Conservation (phyloP, 2,113 vertebrate genomes). For the Conger conger region DNA sequence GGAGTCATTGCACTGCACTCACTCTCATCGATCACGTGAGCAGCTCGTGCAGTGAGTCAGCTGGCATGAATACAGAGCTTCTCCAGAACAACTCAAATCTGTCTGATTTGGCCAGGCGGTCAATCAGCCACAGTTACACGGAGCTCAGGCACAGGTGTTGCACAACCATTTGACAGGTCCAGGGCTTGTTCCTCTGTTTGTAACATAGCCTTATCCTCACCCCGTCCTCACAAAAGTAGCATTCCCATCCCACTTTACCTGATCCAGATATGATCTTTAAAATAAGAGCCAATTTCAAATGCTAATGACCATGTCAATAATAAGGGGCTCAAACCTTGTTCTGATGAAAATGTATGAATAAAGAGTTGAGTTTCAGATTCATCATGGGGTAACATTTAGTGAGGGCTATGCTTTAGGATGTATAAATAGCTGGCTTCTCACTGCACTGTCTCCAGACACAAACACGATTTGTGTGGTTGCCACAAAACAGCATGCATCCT, state of each 20-base stretch:
- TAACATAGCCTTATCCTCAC: not conserved
- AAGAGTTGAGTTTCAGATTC: not conserved
- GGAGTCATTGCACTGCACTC: not conserved
- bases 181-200: not conserved
- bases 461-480: not conserved
- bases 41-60: not conserved
- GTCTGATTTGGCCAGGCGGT: not conserved
- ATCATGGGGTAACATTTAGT: not conserved
- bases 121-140: too few relatives aligned
- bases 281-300: not conserved
- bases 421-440: not conserved
- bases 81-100: not conserved
- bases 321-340: not conserved
- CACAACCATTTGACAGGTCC: not conserved
- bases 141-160: not conserved
- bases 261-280: slow-evolving; percentile 1
- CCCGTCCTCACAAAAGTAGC: not conserved
- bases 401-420: not conserved
- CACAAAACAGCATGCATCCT: not conserved
- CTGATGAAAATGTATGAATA: not conserved
- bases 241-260: not conserved
- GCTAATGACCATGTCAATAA: not conserved
- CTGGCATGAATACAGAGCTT: not conserved
- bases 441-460: not conserved
- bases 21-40: not conserved